Evolutionary conservation across 2,797 vertebrate species (phyloP).

Genomic region (Gymnodraco acuticeps): DNA sequence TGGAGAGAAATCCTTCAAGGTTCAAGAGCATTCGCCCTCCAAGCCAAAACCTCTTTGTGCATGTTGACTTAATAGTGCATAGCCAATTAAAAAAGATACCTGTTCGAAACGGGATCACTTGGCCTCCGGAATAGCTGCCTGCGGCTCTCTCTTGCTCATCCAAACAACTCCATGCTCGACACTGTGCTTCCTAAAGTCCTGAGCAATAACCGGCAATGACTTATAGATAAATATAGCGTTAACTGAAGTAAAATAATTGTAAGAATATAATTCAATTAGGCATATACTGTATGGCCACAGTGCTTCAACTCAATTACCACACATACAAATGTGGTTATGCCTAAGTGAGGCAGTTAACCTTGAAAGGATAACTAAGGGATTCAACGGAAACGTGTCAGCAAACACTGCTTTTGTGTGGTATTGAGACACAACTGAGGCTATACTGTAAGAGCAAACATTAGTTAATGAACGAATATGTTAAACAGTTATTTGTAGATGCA

Average conservation of each 20-base stretch:
- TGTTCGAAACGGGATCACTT: neutral
- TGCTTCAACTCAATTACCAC: conserved; percentile 40
- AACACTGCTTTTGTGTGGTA: conserved; percentile 4
- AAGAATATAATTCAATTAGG: conserved; percentile 43
- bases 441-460: neutral
- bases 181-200: neutral
- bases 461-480: neutral
- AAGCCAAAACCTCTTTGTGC: neutral
- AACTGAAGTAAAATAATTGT: too few relatives aligned
- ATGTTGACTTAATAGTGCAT: conserved; percentile 7
- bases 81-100: neutral
- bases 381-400: conserved; percentile 23
- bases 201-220: too few relatives aligned
- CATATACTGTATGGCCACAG: conserved; percentile 21
- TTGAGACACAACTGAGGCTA: neutral
- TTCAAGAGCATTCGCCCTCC: neutral
- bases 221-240: too few relatives aligned
- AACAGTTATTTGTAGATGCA: neutral
- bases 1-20: neutral
- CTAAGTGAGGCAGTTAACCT: conserved; percentile 61
- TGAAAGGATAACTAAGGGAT: conserved; percentile 47
- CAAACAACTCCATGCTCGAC: neutral
- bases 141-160: neutral
- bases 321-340: neutral
- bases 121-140: neutral